phyloP scores from a whole-genome alignment of 2,797 vertebrate species.

The Molossus molossus region DNA sequence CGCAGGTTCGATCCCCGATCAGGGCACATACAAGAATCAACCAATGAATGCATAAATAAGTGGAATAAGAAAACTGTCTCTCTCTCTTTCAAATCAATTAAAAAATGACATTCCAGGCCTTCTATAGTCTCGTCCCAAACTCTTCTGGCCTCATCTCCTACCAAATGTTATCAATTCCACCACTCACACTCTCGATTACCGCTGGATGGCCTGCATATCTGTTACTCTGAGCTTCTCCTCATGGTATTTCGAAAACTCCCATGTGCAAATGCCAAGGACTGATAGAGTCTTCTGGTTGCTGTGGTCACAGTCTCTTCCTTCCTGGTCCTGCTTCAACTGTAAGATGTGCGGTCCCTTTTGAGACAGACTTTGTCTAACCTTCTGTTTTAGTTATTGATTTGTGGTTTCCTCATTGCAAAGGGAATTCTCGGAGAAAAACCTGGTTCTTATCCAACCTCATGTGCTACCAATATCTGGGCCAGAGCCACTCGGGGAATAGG shows the following conservation, averaged over 20 bases:
- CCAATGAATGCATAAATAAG: background rate
- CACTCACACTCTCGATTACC: background rate
- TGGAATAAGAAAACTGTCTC: background rate
- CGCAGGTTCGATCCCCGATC: background rate
- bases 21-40: background rate
- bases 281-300: background rate
- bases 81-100: too few relatives aligned
- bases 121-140: background rate
- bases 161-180: background rate
- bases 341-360: background rate
- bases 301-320: background rate
- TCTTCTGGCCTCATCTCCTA: background rate
- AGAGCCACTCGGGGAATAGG: background rate
- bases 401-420: background rate
- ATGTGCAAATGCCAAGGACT: background rate
- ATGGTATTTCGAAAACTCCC: background rate
- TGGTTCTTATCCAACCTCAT: background rate
- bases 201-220: rapidly evolving
- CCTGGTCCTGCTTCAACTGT: background rate
- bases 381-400: constrained; percentile 10
- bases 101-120: background rate
- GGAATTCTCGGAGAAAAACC: background rate
- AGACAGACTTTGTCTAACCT: constrained; percentile 9
- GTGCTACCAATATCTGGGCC: background rate
- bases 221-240: background rate